Base-by-base conservation (phyloP, 1,140 invertebrate species). In the Drosophila athabasca region DNA sequence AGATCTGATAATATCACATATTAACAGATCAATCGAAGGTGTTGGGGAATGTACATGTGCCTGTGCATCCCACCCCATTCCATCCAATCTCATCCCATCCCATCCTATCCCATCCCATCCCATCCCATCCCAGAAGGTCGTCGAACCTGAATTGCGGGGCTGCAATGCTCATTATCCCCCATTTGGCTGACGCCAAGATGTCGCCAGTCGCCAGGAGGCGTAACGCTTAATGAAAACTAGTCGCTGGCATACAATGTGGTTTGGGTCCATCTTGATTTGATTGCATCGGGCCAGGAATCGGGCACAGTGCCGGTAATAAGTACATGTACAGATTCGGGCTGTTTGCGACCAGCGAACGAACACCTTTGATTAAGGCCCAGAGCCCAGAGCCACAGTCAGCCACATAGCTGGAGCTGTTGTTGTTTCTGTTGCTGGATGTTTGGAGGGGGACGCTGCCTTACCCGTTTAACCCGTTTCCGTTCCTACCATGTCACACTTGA, bases 141-240 rank as follows among this genome's bases (percentile, higher is more conserved):
- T 60, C 62, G 81, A 65, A 69, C 67, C 67, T 73, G 68, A 59
- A 45, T 31, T 69, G 43, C 51, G 6, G 8, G 8, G 39, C 26
- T 48, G 57, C 19, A 41, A 57, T 69, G 68, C 77, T 81, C 81
- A 84, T 84, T 84, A 84, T 88, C 55, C 75, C 75, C 24, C 75
- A 68, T 72, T 78, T 68, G 74, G 68, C 65, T 75, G 82, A 79
- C 82, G 82, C 82, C 82, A 85, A 83, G 74, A 68, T 85, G 82
- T 88, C 82, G 82, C 78, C 81, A 66, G 7, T 26, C 41, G 41
- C 70, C 49, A 26, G 61, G 61, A 73, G 72, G 72, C 72, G 72
- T 76, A 61, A 55, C 72, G 45, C 72, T 67, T 76, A 75, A 75
- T 75, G 70, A 54, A 66, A 71, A 71, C 68, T 60, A 71, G 68